These are phyloP conservation scores for Thamnophis elegans DNA, from an alignment of 2,797 vertebrate genomes.

Conservation along the genomic window DNA sequence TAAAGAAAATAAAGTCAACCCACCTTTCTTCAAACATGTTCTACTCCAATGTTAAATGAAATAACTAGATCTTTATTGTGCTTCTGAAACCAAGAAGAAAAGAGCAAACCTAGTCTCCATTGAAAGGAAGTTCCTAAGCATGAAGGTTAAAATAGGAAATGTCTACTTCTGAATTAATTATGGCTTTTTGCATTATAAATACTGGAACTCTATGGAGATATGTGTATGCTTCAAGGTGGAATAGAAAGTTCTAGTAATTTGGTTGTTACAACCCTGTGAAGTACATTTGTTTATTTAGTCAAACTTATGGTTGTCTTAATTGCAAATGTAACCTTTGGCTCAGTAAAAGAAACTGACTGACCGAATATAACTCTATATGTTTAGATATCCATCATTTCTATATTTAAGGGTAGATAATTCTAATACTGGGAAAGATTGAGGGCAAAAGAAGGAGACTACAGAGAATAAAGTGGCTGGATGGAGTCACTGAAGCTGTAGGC, in stretches of 20 bases:
- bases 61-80: background rate
- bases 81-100: background rate
- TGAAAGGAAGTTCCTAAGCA: background rate
- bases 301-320: background rate
- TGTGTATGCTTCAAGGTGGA: background rate
- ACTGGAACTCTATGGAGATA: background rate
- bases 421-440: background rate
- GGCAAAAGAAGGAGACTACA: too few relatives aligned
- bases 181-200: background rate
- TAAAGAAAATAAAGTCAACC: background rate
- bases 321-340: background rate
- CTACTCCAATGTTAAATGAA: background rate
- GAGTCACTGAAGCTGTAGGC: too few relatives aligned
- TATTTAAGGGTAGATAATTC: background rate
- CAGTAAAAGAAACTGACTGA: background rate
- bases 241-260: background rate
- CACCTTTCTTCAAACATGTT: background rate
- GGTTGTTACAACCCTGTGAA: background rate
- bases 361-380: background rate
- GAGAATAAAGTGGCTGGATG: too few relatives aligned
- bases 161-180: background rate
- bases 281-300: background rate
- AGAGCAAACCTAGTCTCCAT: background rate
- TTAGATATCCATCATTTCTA: background rate
- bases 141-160: background rate